Conservation (phyloP, 2,888 invertebrate species). For the Drosophila subsilvestris region DNA sequence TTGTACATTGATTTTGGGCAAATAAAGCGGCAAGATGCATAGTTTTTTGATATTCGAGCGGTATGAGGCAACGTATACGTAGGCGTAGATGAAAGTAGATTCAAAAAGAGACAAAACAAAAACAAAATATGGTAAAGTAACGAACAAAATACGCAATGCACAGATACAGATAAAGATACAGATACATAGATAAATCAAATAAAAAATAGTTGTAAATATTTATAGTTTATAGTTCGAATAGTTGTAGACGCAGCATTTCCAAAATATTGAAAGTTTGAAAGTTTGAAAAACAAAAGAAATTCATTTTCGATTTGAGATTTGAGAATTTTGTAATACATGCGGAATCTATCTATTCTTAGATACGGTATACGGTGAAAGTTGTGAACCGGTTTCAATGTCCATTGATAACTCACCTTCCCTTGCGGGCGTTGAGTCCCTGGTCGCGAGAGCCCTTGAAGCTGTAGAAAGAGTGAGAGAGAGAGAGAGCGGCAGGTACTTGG, state of each 20-base stretch:
- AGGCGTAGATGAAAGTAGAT: slow-evolving; percentile 74
- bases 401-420: slow-evolving; percentile 82
- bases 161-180: slow-evolving; percentile 54
- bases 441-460: slow-evolving; percentile 88
- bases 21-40: slow-evolving; percentile 76
- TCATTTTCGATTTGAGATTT: slow-evolving; percentile 32
- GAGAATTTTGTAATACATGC: slow-evolving; percentile 41
- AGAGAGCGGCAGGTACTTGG: slow-evolving; percentile 4
- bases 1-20: slow-evolving; percentile 43
- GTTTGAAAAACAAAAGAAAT: slow-evolving; percentile 41
- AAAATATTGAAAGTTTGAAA: slow-evolving; percentile 49
- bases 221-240: slow-evolving; percentile 34
- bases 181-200: slow-evolving; percentile 43
- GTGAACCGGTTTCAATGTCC: not conserved
- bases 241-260: slow-evolving; percentile 70
- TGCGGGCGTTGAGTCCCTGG: slow-evolving; percentile 85
- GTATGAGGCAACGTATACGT: slow-evolving; percentile 74
- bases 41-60: slow-evolving; percentile 49
- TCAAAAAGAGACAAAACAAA: slow-evolving; percentile 77
- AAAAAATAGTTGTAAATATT: slow-evolving; percentile 11
- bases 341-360: slow-evolving; percentile 41
- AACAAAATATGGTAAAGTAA: slow-evolving; percentile 66
- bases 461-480: slow-evolving; percentile 54
- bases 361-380: not conserved
- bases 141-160: slow-evolving; percentile 65